phyloP scores from a whole-genome alignment of 2,888 invertebrate genomes.

The Lymantria dispar region DNA sequence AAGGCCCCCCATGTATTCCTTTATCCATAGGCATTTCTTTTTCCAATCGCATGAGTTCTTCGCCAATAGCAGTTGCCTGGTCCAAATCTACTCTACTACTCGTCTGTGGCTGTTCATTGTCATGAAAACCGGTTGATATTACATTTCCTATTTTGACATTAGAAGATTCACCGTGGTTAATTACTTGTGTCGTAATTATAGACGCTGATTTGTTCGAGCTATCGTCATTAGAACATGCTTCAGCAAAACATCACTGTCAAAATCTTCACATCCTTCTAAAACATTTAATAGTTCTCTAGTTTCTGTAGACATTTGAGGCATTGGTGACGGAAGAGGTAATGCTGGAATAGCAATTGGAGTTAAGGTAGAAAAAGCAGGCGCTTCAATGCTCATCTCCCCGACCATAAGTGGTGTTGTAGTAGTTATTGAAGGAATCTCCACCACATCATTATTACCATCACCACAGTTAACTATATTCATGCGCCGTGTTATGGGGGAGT shows the following conservation, averaged over 20 bases:
- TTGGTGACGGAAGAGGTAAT: neutral
- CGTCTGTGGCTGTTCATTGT: neutral
- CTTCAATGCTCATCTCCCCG: slow-evolving; percentile 3
- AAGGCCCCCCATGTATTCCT: slow-evolving; percentile 5
- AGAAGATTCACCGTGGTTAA: neutral
- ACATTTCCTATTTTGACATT: neutral
- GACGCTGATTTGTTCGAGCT: slow-evolving; percentile 5
- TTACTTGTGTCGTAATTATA: slow-evolving; percentile 5
- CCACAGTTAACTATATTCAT: slow-evolving; percentile 1
- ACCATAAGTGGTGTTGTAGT: neutral
- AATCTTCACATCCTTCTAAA: slow-evolving; percentile 2
- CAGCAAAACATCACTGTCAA: slow-evolving; percentile 1
- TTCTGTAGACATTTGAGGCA: slow-evolving; percentile 7
- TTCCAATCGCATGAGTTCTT: neutral
- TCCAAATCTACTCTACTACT: neutral
- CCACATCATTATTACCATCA: neutral
- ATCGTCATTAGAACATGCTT: slow-evolving; percentile 3
- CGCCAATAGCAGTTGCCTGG: neutral
- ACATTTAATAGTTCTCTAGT: slow-evolving; percentile 6
- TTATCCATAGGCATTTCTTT: slow-evolving; percentile 3
- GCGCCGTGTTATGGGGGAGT: slow-evolving; percentile 8
- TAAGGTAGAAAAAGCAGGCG: slow-evolving; percentile 2
- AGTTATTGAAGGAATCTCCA: slow-evolving; percentile 3
- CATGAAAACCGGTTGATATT: neutral
- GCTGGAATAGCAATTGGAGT: slow-evolving; percentile 2